Conservation (phyloP, 2,113 vertebrate species). For the Psettodes erumei region DNA sequence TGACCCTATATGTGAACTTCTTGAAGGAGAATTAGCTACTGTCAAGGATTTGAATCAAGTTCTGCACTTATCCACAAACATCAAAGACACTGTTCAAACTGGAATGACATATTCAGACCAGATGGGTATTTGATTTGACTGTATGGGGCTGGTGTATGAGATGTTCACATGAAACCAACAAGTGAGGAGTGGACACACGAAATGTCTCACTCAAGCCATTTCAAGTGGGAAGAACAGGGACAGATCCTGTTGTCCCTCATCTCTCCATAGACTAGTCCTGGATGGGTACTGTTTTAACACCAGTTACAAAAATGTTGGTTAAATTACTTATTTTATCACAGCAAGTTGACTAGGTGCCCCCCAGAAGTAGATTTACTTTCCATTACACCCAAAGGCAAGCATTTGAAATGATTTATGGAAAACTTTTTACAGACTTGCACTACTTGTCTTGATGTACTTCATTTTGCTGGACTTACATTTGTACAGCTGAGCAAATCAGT, state of each 20-base stretch:
- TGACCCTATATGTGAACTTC: constrained; percentile 35
- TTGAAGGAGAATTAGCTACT: constrained; percentile 42
- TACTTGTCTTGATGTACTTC: not conserved
- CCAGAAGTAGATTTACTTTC: too few species aligned
- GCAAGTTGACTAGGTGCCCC: too few species aligned
- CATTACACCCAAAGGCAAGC: too few species aligned
- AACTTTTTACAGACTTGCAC: too few species aligned
- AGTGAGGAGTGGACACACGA: not conserved
- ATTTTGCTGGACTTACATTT: not conserved
- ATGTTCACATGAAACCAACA: not conserved
- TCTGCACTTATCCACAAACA: not conserved
- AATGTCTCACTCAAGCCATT: not conserved
- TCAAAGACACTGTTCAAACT: not conserved
- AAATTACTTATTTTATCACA: not conserved
- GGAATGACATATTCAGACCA: not conserved
- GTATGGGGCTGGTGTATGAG: not conserved
- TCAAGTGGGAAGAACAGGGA: not conserved
- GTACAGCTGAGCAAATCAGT: too few species aligned
- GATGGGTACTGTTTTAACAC: not conserved
- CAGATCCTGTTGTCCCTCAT: not conserved
- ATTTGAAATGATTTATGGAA: too few species aligned
- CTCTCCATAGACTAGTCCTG: not conserved
- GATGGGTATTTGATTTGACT: not conserved
- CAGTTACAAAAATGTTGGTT: too few species aligned
- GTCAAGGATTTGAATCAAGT: constrained; percentile 26